Percentiles rank a stretch among this genome's conserved stretches.
phyloP scores from a whole-genome alignment of 2,888 invertebrate genomes.

The Microplitis deprimator region DNA sequence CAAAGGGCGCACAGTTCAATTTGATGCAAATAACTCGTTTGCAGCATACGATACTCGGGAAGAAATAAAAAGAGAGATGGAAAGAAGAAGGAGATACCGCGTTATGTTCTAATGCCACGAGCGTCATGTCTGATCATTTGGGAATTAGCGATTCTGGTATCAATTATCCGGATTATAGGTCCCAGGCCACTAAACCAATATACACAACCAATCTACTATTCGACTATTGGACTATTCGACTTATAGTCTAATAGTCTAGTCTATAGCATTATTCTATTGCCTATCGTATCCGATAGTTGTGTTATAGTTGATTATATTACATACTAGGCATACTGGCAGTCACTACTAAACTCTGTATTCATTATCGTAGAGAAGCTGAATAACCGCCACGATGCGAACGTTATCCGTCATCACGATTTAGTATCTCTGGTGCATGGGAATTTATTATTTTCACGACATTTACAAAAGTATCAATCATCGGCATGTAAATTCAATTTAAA shows the following conservation, averaged over 20 bases:
- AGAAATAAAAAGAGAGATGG: not conserved
- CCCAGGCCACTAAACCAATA: conserved; percentile 25
- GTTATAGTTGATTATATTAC: conserved; percentile 33
- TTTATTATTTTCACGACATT: conserved; percentile 41
- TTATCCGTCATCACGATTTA: conserved; percentile 31
- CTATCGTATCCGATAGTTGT: not conserved
- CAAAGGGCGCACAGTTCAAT: conserved; percentile 62
- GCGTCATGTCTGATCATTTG: conserved; percentile 59
- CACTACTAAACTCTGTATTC: conserved; percentile 1
- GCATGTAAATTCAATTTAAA: not conserved
- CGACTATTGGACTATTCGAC: too few relatives aligned
- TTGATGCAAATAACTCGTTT: conserved; percentile 71
- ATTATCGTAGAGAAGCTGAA: not conserved
- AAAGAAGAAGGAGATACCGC: conserved; percentile 18
- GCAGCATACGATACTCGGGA: conserved; percentile 57
- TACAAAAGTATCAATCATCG: conserved; percentile 13
- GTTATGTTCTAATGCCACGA: conserved; percentile 48
- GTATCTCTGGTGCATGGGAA: conserved; percentile 37
- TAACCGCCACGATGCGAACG: conserved; percentile 29
- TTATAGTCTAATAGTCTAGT: too few relatives aligned
- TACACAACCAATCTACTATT: not conserved
- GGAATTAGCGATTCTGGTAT: conserved; percentile 65
- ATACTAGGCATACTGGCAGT: not conserved
- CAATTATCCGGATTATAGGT: conserved; percentile 61
- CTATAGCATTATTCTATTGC: too few relatives aligned